Evolutionary conservation across 2,113 vertebrate species (phyloP), one percentile per base, ranked within the genome.

Genomic region (Kryptolebias marmoratus): DNA sequence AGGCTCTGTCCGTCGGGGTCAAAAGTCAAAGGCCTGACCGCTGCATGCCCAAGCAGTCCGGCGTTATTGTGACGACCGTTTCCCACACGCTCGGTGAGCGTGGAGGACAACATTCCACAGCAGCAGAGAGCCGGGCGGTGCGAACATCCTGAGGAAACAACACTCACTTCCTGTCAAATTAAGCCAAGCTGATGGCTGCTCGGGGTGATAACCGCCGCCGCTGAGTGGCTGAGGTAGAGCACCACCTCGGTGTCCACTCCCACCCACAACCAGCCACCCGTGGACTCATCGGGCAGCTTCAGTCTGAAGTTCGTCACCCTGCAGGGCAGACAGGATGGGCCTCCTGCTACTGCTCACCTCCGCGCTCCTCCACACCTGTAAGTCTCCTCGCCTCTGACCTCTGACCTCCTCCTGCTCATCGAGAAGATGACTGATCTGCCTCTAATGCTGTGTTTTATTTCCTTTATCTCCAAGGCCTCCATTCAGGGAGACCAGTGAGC

Each of bases 81-180:
- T 73, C 76, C 67, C 13, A 48, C 68, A 64, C 71, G 64, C 74
- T 71, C 56, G 22, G 27, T 5, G 45, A 12, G 64, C 67, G 76
- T 69, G 73, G 53, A 64, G 59, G 67, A 90, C 92, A 90, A 93
- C 90, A 92, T 92, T 92, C 88, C 91, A 88, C 78, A 87, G 50
- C 88, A 60, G 88, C 81, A 71, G 50, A 88, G 82, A 77, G 77
- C 55, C 54, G 49, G 77, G 83, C 68, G 31, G 81, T 78, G 39
- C 27, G 76, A 75, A 92, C 92, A 92, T 95, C 94, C 93, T 93
- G 85, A 94, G 93, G 93, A 94, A 94, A 89, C 90, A 87, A 89
- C 88, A 90, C 79, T 92, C 89, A 87, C 93, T 93, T 94, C 91
- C 93, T 94, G 89, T 71, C 69, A 88, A 90, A 91, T 91, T 81